Evolutionary conservation across 2,888 invertebrate genomes (phyloP).

Genomic region (Sycophila texana): DNA sequence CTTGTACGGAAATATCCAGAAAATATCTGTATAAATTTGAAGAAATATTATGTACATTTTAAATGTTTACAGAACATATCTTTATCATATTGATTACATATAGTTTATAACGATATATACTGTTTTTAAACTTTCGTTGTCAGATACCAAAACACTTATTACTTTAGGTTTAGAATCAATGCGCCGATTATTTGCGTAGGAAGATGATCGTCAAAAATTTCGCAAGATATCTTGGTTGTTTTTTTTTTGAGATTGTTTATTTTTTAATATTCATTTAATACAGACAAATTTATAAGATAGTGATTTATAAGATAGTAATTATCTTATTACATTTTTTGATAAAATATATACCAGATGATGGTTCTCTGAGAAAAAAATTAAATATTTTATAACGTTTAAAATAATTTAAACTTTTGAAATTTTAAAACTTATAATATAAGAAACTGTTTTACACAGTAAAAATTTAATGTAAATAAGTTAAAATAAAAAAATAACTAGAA

Average conservation of each 20-base stretch:
- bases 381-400: constrained; percentile 2
- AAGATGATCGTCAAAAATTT: no score
- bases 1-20: constrained; percentile 25
- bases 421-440: no score
- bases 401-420: no score
- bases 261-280: no score
- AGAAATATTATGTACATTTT: constrained; percentile 18
- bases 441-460: no score
- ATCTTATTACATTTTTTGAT: background rate
- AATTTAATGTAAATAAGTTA: no score
- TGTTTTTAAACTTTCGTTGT: constrained; percentile 30
- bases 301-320: background rate
- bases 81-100: constrained; percentile 16
- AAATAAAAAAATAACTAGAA: background rate
- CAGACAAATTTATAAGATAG: no score
- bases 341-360: no score
- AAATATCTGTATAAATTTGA: constrained; percentile 33
- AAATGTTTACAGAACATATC: background rate
- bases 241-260: no score
- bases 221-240: no score
- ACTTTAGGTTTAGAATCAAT: no score
- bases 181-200: no score
- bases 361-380: background rate
- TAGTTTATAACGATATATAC: constrained; percentile 27
- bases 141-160: constrained; percentile 36